phyloP scores from a whole-genome alignment of 2,888 invertebrate genomes.

The Bugula neritina region DNA sequence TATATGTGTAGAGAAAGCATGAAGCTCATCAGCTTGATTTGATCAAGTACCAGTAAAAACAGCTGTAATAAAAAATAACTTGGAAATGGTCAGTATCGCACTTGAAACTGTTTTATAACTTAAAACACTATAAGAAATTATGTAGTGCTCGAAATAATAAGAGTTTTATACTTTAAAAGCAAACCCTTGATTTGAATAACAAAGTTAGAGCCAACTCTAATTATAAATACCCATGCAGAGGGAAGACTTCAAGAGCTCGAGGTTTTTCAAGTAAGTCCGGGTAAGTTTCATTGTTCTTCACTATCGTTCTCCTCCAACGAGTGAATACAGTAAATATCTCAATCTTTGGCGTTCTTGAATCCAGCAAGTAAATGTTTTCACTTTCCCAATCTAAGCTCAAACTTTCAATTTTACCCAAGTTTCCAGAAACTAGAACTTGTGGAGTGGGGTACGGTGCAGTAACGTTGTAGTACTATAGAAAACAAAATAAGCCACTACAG shows the following conservation, averaged over 20 bases:
- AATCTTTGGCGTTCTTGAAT: constrained; percentile 71
- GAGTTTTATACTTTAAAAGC: no score
- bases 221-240: constrained; percentile 64
- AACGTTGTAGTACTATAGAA: constrained; percentile 12
- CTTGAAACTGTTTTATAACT: no score
- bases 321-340: constrained; percentile 73
- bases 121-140: no score
- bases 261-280: constrained; percentile 63
- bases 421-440: constrained; percentile 3
- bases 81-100: no score
- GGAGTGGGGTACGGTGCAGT: not conserved
- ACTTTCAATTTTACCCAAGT: constrained; percentile 63
- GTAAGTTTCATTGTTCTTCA: constrained; percentile 56
- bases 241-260: constrained; percentile 76
- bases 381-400: constrained; percentile 86
- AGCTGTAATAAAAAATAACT: no score
- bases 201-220: no score
- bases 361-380: constrained; percentile 78
- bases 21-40: no score
- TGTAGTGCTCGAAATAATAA: no score
- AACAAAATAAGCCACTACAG: not conserved
- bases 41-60: no score
- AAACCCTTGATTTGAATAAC: no score
- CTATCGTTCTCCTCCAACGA: constrained; percentile 70
- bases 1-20: no score